Percentiles rank a stretch among this genome's conserved stretches.
phyloP scores from a whole-genome alignment of 1,140 invertebrate genomes.

The Bombus terrestris region DNA sequence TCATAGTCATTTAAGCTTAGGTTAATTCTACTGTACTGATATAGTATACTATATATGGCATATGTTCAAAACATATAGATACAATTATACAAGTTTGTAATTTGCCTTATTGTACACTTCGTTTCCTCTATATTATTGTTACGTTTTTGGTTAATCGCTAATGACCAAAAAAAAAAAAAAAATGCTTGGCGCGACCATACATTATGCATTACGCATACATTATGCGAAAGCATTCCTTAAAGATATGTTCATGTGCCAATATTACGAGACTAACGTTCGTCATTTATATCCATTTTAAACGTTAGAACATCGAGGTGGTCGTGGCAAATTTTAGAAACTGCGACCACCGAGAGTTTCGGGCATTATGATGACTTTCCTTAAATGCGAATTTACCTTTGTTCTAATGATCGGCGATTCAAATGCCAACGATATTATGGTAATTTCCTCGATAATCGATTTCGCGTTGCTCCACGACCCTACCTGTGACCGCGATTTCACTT shows the following conservation, averaged over 20 bases:
- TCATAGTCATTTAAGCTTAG: no score
- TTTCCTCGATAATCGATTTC: slow-evolving; percentile 32
- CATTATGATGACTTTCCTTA: neutral
- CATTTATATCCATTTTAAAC: neutral
- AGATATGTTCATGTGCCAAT: neutral
- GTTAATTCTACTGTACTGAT: no score
- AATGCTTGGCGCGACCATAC: no score
- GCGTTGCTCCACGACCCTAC: slow-evolving; percentile 10
- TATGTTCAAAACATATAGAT: no score
- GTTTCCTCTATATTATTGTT: no score
- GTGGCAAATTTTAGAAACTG: neutral
- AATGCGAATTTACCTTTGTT: slow-evolving; percentile 1
- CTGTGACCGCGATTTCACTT: slow-evolving; percentile 43
- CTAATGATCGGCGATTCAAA: slow-evolving; percentile 9
- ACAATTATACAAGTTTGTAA: no score
- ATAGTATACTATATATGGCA: no score
- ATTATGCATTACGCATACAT: no score
- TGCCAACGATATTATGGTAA: slow-evolving; percentile 32
- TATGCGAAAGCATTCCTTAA: neutral
- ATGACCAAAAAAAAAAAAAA: no score
- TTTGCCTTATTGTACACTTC: no score
- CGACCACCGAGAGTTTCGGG: neutral
- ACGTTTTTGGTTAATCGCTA: no score
- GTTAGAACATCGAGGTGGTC: neutral
- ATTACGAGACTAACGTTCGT: neutral